Conservation (phyloP, 2,888 invertebrate genomes). For the Halictus ligatus region DNA sequence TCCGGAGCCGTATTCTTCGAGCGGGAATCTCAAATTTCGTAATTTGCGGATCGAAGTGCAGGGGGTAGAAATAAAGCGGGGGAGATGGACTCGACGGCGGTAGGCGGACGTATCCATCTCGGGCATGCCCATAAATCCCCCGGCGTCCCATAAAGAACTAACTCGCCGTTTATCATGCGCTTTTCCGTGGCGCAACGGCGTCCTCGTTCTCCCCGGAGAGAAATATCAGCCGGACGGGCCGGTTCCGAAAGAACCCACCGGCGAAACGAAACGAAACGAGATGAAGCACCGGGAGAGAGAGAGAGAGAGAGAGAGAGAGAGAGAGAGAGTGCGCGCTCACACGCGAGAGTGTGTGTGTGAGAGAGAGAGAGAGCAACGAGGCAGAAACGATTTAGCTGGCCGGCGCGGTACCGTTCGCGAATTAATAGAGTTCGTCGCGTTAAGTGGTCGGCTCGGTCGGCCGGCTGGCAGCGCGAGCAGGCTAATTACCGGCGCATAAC, state of each 20-base stretch:
- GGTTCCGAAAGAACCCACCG: constrained; percentile 2
- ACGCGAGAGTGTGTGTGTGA: too few relatives aligned
- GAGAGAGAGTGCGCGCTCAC: too few relatives aligned
- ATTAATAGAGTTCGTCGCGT: constrained; percentile 22
- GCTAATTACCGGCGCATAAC: constrained; percentile 35
- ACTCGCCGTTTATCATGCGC: constrained; percentile 67
- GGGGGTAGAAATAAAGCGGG: constrained; percentile 27
- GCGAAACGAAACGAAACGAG: not conserved
- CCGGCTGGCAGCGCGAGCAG: not conserved
- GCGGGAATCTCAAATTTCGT: not conserved
- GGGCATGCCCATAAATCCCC: constrained; percentile 60
- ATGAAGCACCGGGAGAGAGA: not conserved
- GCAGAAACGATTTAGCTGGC: not conserved
- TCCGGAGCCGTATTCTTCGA: not conserved
- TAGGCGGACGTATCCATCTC: constrained; percentile 52
- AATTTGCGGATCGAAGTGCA: not conserved
- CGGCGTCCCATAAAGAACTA: constrained; percentile 60
- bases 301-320: not conserved
- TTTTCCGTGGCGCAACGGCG: constrained; percentile 48
- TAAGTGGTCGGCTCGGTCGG: constrained; percentile 6
- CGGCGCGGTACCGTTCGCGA: not conserved
- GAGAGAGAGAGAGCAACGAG: not conserved
- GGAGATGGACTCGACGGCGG: constrained; percentile 36
- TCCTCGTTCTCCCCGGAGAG: constrained; percentile 13
- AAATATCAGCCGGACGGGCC: constrained; percentile 9